Base-by-base conservation (phyloP, 2,888 invertebrate genomes). In the Tachina grossa region DNA sequence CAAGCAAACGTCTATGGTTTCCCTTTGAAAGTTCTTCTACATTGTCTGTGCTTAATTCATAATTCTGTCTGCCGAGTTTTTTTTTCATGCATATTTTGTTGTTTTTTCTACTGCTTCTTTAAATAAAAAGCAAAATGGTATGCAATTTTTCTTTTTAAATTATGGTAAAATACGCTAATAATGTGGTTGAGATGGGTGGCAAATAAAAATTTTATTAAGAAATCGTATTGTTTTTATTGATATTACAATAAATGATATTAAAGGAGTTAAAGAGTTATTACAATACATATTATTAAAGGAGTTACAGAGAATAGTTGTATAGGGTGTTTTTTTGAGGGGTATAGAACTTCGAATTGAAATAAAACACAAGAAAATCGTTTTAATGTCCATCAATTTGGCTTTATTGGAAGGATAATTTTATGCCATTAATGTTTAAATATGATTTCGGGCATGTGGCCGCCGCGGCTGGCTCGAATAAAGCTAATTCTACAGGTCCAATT, bases 131-230 rank as follows among this genome's bases (percentile, higher is more conserved):
- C 51, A 47, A 61, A 72, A 66, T 74, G 81, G 59, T 22, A 68
- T 81, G 71, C 47, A 79, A 69, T 31, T 66, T 63, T 66, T 77
- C n/a, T 45, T 84, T 63, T 31, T 63, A 59, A 77, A 63, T 81
- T 74, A 57, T 87, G 88, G 89, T 88, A 90, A 90, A 91, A 90
- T 90, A 90, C 90, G 91, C 90, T 90, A 90, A 90, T 90, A 91
- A 91, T 89, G 90, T 88, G 88, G 90, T 88, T 90, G 88, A 88
- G 88, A 87, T 89, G 85, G 68, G 63, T 79, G 84, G 80, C 49
- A 80, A 51, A 59, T 66, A 57, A 41, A 75, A 59, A 76, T 59
- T 59, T 41, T 57, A 43, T 75, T 61, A 65, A 55, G 19, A 45
- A 51, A 22, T 57, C 13, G 22, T 53, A 63, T 69, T 61, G 22